phyloP scores from a whole-genome alignment of 1,140 invertebrate species.

The Tachypleus tridentatus region DNA sequence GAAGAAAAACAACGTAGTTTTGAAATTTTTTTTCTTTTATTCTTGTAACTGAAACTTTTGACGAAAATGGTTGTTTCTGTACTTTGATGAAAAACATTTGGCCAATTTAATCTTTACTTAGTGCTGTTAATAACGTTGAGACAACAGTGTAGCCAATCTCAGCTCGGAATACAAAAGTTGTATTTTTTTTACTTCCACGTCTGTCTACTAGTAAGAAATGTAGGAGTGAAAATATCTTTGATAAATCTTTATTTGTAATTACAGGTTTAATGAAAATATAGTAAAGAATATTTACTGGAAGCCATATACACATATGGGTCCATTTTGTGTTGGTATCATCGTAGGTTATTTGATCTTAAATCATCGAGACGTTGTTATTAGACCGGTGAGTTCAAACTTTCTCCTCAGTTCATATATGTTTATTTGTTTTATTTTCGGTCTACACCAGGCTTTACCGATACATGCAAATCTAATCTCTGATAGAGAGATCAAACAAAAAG shows the following conservation, averaged over 20 bases:
- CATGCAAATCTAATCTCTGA: too few species aligned
- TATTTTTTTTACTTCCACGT: too few species aligned
- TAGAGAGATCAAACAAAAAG: too few species aligned
- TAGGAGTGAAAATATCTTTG: not conserved
- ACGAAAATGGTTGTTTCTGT: not conserved
- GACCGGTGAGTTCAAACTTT: slow-evolving; percentile 9
- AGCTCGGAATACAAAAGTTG: not conserved
- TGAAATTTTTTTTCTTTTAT: too few species aligned
- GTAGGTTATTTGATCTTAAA: slow-evolving; percentile 20
- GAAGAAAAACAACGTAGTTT: too few species aligned
- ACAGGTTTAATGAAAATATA: slow-evolving; percentile 14
- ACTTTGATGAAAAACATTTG: not conserved
- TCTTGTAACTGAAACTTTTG: too few species aligned
- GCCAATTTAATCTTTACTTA: not conserved
- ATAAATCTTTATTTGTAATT: not conserved
- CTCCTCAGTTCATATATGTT: too few species aligned
- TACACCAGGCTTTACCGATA: too few species aligned
- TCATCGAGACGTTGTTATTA: slow-evolving; percentile 7
- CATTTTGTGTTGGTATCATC: slow-evolving; percentile 21
- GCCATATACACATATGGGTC: slow-evolving; percentile 22
- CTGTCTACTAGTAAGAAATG: too few species aligned
- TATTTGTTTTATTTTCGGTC: too few species aligned
- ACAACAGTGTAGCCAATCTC: not conserved
- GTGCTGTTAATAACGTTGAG: not conserved
- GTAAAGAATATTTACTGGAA: slow-evolving; percentile 19